Percentiles rank a stretch among this genome's conserved stretches.
phyloP scores from a whole-genome alignment of 2,113 vertebrate species.

The Tachycineta bicolor region DNA sequence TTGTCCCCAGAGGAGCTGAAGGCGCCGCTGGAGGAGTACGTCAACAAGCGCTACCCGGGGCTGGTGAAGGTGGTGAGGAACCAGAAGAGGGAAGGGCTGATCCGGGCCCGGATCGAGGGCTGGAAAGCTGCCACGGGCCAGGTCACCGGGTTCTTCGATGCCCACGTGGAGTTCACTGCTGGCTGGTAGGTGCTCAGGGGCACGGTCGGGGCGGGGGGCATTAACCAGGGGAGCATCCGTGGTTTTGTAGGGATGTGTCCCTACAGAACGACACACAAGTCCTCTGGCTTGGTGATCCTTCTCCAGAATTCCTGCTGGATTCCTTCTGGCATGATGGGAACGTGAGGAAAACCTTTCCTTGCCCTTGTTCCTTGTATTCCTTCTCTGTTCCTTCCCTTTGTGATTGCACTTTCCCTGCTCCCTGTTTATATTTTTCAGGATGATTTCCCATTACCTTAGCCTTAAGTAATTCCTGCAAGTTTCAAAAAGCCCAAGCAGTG shows the following conservation, averaged over 20 bases:
- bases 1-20: constrained; percentile 90
- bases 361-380: background rate
- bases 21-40: constrained; percentile 90
- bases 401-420: fast-evolving
- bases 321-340: background rate
- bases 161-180: constrained; percentile 96
- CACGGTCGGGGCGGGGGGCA: too few relatives aligned
- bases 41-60: constrained; percentile 93
- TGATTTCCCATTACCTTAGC: background rate
- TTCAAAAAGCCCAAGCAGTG: background rate
- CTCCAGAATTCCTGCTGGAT: background rate
- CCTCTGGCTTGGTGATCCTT: background rate
- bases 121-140: constrained; percentile 94
- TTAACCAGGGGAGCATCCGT: fast-evolving
- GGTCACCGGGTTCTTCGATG: constrained; percentile 94
- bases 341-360: background rate
- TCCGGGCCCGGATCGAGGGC: constrained; percentile 93
- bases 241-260: background rate
- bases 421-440: background rate
- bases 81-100: constrained; percentile 93
- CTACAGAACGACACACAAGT: fast-evolving
- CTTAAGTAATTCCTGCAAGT: background rate
- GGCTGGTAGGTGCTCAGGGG: constrained; percentile 83
- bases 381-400: background rate
- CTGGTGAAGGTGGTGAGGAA: constrained; percentile 97